These are phyloP conservation scores for Aphelinus atriplicis DNA, from an alignment of 1,140 invertebrate species.

Conservation along the genomic window DNA sequence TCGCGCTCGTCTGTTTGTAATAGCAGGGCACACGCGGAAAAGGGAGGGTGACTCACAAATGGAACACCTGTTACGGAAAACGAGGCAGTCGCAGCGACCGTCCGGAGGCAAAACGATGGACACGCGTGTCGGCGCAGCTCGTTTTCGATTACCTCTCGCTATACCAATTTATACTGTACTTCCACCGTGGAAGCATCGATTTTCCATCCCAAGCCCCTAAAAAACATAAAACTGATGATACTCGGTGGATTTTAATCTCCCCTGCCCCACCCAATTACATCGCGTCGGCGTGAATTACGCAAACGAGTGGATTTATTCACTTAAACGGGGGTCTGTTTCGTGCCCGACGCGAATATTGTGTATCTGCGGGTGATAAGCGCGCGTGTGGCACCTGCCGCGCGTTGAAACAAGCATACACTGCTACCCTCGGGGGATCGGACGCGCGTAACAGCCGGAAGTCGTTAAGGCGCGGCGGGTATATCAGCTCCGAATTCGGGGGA, in stretches of 20 bases:
- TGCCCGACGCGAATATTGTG: too few species aligned
- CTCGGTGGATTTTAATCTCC: background rate
- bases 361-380: too few species aligned
- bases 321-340: background rate
- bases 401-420: slow-evolving; percentile 1
- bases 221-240: background rate
- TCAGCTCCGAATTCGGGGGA: slow-evolving; percentile 13
- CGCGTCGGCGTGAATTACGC: background rate
- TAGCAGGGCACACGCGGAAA: slow-evolving; percentile 10
- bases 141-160: too few species aligned
- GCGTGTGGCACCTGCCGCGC: background rate
- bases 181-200: too few species aligned
- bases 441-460: slow-evolving; percentile 4
- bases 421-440: background rate
- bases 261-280: background rate
- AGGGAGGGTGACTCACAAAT: slow-evolving; percentile 17
- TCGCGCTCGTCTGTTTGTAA: slow-evolving; percentile 11
- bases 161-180: too few species aligned
- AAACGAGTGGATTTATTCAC: background rate
- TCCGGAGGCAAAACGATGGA: too few species aligned
- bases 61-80: slow-evolving; percentile 22
- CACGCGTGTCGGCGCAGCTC: too few species aligned
- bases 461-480: background rate
- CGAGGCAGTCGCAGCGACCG: background rate
- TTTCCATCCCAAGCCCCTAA: too few species aligned